Conservation (phyloP, 2,888 invertebrate species). For the Polietes domitor region DNA sequence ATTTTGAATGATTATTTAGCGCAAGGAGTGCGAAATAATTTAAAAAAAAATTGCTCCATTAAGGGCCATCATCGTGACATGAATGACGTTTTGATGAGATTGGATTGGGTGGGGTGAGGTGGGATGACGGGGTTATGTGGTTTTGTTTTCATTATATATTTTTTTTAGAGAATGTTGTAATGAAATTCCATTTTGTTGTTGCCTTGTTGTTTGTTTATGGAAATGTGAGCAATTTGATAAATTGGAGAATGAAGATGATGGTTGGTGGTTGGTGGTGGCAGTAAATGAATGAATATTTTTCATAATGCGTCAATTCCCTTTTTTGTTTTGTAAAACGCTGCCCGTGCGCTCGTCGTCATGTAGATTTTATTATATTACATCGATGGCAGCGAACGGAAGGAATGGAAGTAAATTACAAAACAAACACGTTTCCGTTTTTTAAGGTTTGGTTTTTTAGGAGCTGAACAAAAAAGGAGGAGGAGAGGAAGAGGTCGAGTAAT, state of each 20-base stretch:
- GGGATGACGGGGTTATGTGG: background rate
- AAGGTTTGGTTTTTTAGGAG: conserved; percentile 21
- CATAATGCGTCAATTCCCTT: conserved; percentile 35
- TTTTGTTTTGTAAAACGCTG: conserved; percentile 35
- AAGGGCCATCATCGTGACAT: background rate
- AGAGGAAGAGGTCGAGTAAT: background rate
- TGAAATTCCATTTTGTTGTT: background rate
- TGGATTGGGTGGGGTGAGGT: background rate
- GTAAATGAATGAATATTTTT: background rate
- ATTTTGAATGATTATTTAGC: background rate
- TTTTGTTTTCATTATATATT: background rate
- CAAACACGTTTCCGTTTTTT: conserved; percentile 12
- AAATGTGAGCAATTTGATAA: background rate
- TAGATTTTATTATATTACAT: background rate
- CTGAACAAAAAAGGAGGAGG: background rate
- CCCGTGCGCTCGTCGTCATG: conserved; percentile 22
- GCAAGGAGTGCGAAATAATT: background rate
- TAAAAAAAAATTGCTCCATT: background rate
- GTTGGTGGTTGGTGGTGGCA: background rate
- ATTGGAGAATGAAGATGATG: background rate
- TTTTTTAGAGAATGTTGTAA: background rate
- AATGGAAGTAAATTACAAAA: conserved; percentile 15
- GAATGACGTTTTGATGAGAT: background rate
- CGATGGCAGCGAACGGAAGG: background rate
- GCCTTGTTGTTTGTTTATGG: background rate